A percentile compares a stretch with the other conserved stretches of the same genome.
Evolutionary conservation across 2,888 invertebrate genomes (phyloP).

Genomic region (Andrena minutula): DNA sequence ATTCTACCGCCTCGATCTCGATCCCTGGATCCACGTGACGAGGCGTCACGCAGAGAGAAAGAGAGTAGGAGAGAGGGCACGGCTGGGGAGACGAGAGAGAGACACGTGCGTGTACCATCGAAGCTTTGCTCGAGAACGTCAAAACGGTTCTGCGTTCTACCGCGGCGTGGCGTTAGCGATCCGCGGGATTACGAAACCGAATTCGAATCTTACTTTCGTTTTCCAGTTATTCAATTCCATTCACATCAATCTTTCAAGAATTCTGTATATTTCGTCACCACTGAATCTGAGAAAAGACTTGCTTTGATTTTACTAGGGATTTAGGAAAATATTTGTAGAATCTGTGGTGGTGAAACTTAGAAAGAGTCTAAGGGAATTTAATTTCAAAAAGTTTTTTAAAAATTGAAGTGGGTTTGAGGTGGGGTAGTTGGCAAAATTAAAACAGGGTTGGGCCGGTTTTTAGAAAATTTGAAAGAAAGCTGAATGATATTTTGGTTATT

Average conservation of each 20-base stretch:
- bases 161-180: conserved; percentile 80
- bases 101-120: conserved; percentile 78
- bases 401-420: not conserved
- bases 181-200: conserved; percentile 50
- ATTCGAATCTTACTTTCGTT: conserved; percentile 8
- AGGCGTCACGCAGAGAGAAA: conserved; percentile 3
- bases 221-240: not conserved
- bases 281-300: not conserved
- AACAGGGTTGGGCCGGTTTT: too few relatives aligned
- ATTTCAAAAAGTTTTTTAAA: not conserved
- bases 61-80: not conserved
- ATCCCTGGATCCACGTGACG: conserved; percentile 16
- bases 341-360: not conserved
- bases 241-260: not conserved
- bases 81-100: not conserved
- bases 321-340: not conserved
- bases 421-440: too few relatives aligned
- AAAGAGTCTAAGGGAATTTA: not conserved
- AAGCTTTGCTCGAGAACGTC: conserved; percentile 74
- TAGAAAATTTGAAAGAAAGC: too few relatives aligned
- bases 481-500: too few relatives aligned
- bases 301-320: too few relatives aligned
- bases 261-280: not conserved
- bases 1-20: conserved; percentile 10
- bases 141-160: conserved; percentile 79